Percentiles rank a stretch among this genome's conserved stretches.
Evolutionary conservation across 2,888 invertebrate genomes (phyloP).

Genomic region (Zaprionus obscuricornis): DNA sequence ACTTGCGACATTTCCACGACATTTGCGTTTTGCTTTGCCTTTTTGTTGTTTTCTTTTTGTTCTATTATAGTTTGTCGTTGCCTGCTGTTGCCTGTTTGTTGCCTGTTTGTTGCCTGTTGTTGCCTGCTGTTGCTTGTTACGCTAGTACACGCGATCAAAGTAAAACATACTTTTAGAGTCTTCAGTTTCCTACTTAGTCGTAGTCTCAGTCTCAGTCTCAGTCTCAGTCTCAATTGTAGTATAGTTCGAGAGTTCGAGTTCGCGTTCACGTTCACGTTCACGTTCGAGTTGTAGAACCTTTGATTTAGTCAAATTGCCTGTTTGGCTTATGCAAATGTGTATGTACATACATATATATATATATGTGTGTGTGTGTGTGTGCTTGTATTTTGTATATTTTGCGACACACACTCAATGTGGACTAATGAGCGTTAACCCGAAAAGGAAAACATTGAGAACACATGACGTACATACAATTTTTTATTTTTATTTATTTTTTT

Average conservation of each 20-base stretch:
- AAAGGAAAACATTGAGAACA: slow-evolving; percentile 42
- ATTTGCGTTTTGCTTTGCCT: slow-evolving; percentile 53
- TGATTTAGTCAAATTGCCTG: slow-evolving; percentile 70
- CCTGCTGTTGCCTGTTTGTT: slow-evolving; percentile 11
- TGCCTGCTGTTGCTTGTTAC: slow-evolving; percentile 41
- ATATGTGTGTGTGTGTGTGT: too few relatives aligned
- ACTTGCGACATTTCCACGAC: slow-evolving; percentile 69
- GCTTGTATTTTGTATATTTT: too few relatives aligned
- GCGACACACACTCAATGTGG: slow-evolving; percentile 55
- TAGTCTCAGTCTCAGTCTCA: slow-evolving; percentile 9
- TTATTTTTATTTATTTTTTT: too few relatives aligned
- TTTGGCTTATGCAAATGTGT: slow-evolving; percentile 67
- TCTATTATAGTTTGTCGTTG: not conserved
- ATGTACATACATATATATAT: too few relatives aligned
- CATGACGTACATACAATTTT: slow-evolving; percentile 11
- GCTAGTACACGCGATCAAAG: slow-evolving; percentile 69
- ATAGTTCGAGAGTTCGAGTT: too few relatives aligned
- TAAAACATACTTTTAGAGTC: slow-evolving; percentile 55
- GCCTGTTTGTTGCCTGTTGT: slow-evolving; percentile 1
- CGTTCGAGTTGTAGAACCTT: slow-evolving; percentile 24
- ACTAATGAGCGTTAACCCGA: slow-evolving; percentile 76
- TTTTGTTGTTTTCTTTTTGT: slow-evolving; percentile 23
- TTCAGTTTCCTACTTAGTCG: slow-evolving; percentile 23
- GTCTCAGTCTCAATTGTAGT: slow-evolving; percentile 19
- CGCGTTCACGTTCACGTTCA: too few relatives aligned